Conservation (phyloP, 2,888 invertebrate species). For the Hesperia comma region DNA sequence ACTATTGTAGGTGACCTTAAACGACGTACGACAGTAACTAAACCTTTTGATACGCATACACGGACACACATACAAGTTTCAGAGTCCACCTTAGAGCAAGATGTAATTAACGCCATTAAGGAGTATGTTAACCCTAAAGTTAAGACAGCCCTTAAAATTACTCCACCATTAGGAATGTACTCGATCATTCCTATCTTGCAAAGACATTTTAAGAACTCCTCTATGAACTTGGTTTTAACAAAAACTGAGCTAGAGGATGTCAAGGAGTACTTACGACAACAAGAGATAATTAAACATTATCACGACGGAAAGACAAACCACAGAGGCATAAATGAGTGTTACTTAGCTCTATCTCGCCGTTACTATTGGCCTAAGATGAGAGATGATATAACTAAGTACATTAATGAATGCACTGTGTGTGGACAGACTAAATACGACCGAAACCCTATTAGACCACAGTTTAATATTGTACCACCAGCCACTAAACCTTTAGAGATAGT, state of each 20-base stretch:
- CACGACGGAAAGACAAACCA: conserved; percentile 19
- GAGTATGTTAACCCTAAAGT: conserved; percentile 46
- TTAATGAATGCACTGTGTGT: conserved; percentile 40
- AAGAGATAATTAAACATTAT: conserved; percentile 42
- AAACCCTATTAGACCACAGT: conserved; percentile 35
- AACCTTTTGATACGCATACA: conserved; percentile 39
- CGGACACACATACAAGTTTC: conserved; percentile 34
- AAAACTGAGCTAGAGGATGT: conserved; percentile 44
- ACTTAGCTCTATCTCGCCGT: not conserved
- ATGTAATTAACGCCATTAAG: conserved; percentile 43
- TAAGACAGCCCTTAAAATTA: conserved; percentile 10
- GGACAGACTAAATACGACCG: conserved; percentile 38
- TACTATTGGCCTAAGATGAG: conserved; percentile 40
- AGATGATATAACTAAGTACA: conserved; percentile 42
- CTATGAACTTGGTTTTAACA: conserved; percentile 42
- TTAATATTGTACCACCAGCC: conserved; percentile 34
- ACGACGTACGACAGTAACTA: conserved; percentile 33
- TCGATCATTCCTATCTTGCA: conserved; percentile 33
- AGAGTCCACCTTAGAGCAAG: conserved; percentile 36
- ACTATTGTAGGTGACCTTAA: conserved; percentile 39
- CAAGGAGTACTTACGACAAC: conserved; percentile 42
- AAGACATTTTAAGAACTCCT: conserved; percentile 41
- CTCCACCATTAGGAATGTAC: conserved; percentile 40
- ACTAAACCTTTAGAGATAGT: conserved; percentile 38
- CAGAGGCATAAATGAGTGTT: conserved; percentile 3